Evolutionary conservation across 2,113 vertebrate species (phyloP), one percentile per base, ranked within the genome.

Genomic region (Apteryx owenii): DNA sequence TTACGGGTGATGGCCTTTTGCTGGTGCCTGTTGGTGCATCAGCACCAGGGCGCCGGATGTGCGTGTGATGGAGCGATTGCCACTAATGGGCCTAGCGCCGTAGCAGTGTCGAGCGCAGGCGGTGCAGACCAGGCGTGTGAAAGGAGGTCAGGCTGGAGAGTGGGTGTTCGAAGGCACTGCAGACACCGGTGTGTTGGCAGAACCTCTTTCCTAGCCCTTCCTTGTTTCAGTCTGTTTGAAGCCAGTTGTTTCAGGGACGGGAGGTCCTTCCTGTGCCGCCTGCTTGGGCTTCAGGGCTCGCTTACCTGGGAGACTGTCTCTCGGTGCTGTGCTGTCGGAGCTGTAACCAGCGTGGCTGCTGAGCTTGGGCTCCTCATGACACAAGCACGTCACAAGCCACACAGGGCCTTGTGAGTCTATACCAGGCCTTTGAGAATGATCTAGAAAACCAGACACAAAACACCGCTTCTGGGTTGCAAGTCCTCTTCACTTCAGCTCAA

Each of bases 51-150:
- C 2, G 1, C 40, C 76, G 54, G 58, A 4, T 73, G 11, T 5
- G 3, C 9, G 10, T 9, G 12, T 0, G 2, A 56, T 20, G 15
- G 12, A 14, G 0, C 0, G 28, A 19, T 33, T 51, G 5, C n/a
- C 81, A 23, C 26, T 48, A 36, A 73, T 51, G 61, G 50, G 12
- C 33, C 1, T 7, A 51, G 25, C 0, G 0, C 6, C 2, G 1
- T 0, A 1, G 4, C 65, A 53, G 7, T 15, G 38, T 33, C 44
- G 25, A 33, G 20, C 19, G 13, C 76, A 58, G 46, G 33, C 0
- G 2, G 26, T 78, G 61, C 72, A 42, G 40, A 70, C 53, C 54
- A 58, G 19, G 5, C 81, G 21, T 60, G 21, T 79, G n/a, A 79
- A 81, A 87, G 23, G n/a, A 76, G 16, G 38, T 90, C 16, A 69